Evolutionary conservation across 2,113 vertebrate species (phyloP), one percentile per base, ranked within the genome.

Genomic region (Pomatostomus ruficeps): DNA sequence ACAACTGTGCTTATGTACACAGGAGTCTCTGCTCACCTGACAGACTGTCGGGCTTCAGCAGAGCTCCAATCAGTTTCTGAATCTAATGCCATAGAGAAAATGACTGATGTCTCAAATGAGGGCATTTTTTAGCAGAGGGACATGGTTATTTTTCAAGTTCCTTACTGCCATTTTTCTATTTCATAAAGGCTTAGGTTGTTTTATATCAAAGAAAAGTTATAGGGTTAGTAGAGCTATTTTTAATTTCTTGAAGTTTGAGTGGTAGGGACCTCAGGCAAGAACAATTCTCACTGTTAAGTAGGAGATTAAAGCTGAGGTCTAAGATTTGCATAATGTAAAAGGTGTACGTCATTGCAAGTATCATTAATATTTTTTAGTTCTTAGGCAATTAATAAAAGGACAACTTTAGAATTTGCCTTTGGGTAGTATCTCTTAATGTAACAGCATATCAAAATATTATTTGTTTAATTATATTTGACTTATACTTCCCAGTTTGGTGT

Each of bases 321-420:
- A 95, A 96, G 75, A 94, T 95, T 91, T 96, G 93, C 96, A 94
- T 96, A 96, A 93, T 91, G 87, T 88, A 94, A 93, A 96, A 94
- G 38, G 40, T 97, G 91, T 95, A 95, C 40, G 29, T 93, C 65
- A 95, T 88, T 87, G 33, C 91, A 93, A 88, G 95, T 95, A 61
- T 88, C 88, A 83, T 95, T 97, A 97, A 89, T 97, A 88, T 81
- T 88, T 96, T 96, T 93, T 66, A 89, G 59, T 96, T 93, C 89
- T 93, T 91, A 52, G 96, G 97, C 94, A 91, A 80, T 62, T 96
- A 97, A 94, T 96, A 73, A 97, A 97, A 97, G n/a, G 31, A 80
- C 42, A 93, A 54, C 92, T 97, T 97, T 78, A 83, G 94, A 95
- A 93, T 95, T 95, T 23, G 57, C 94, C 92, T 94, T 96, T 93